Conservation (phyloP, 2,888 invertebrate genomes). For the Suillia variegata region DNA sequence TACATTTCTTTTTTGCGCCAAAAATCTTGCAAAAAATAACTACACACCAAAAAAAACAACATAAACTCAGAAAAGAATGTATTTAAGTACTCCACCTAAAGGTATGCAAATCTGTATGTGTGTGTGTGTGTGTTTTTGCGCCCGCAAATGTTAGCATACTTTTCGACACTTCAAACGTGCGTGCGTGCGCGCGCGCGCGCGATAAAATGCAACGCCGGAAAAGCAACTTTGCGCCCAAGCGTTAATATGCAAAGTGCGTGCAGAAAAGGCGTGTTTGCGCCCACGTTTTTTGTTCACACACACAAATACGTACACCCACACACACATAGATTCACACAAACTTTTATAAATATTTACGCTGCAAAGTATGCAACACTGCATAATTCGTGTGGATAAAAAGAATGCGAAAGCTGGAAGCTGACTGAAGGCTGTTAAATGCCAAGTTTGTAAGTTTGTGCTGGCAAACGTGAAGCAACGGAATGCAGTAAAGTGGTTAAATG, state of each 20-base stretch:
- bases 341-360: conserved; percentile 22
- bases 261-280: too few relatives aligned
- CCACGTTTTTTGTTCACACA: background rate
- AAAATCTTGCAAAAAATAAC: too few relatives aligned
- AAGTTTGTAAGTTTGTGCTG: background rate
- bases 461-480: too few relatives aligned
- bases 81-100: conserved; percentile 1
- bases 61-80: background rate
- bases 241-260: background rate
- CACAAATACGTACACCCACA: too few relatives aligned
- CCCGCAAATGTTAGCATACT: background rate
- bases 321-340: too few relatives aligned
- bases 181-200: too few relatives aligned
- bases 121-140: too few relatives aligned
- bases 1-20: too few relatives aligned
- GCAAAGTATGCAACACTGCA: conserved; percentile 36
- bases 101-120: background rate
- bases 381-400: conserved; percentile 14
- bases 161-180: conserved; percentile 1
- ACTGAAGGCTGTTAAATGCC: background rate
- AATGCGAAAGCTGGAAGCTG: background rate
- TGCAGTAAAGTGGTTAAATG: too few relatives aligned
- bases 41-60: too few relatives aligned
- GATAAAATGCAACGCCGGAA: background rate
- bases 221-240: background rate